Base-by-base conservation (phyloP, 2,888 invertebrate genomes). In the Acheta domesticus region DNA sequence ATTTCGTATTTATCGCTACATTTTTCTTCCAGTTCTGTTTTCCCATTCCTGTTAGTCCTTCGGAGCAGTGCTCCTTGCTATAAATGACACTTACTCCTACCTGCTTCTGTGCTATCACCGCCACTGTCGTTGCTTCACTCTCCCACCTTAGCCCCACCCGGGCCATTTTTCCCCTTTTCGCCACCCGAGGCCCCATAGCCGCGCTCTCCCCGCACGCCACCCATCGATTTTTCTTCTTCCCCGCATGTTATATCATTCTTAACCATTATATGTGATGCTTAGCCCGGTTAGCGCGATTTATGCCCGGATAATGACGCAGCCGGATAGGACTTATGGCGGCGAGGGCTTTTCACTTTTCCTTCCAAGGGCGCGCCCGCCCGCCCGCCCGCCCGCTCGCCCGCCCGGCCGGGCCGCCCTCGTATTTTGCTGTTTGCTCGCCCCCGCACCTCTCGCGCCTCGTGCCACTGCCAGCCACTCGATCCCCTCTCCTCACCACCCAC, bases 211-310 rank as follows among this genome's bases (percentile, higher is more conserved):
- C 62, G 62, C 62, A 16, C 14, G 62, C 62, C n/a, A 5, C 62
- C 14, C 62, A 62, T 62, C 62, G 62, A 62, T 62, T 62, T 62
- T 62, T 62, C 62, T 62, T 62, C n/a, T 62, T 62, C 62, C 62
- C 62, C 62, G 62, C 62, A 62, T 16, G 62, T 62, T 62, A 62
- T 16, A 62, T 62, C 62, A 62, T 62, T 62, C 62, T 62, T 62
- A 62, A 62, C 62, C n/a, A 62, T 62, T 62, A 62, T 62, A 62
- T 62, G 62, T 62, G 62, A 62, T 62, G 62, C 14, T 62, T 62
- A 62, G 62, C 62, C 62, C 62, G 62, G 62, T 62, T 62, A 62
- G 62, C 62, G n/a, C 16, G 62, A 62, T 62, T 62, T 62, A 62
- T 62, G 62, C 62, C 62, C 62, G 62, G 62, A 62, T 62, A 62